A percentile compares a stretch with the other conserved stretches of the same genome.
Conservation (phyloP, 2,888 invertebrate genomes). For the Philereme transversata region DNA sequence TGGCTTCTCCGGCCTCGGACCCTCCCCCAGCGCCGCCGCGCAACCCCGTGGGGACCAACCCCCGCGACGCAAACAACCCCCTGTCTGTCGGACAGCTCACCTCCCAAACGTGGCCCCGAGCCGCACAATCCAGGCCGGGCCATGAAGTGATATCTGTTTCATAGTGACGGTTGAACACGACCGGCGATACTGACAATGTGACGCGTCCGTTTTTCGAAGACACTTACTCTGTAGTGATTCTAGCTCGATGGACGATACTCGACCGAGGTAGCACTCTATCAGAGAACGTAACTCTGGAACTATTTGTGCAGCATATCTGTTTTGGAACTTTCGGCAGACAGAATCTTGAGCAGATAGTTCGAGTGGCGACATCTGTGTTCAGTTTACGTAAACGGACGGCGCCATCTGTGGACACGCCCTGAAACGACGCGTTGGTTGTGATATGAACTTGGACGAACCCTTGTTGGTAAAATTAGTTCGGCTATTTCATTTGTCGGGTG, state of each 20-base stretch:
- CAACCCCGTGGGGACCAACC: constrained; percentile 95
- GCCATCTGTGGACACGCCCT: constrained; percentile 57
- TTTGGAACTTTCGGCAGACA: constrained; percentile 33
- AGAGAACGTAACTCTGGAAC: constrained; percentile 38
- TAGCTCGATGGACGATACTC: constrained; percentile 46
- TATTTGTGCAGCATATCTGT: constrained; percentile 43
- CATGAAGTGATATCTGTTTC: constrained; percentile 81
- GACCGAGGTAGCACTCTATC: constrained; percentile 43
- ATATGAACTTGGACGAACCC: constrained; percentile 55
- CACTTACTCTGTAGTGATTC: constrained; percentile 44
- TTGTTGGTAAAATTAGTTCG: constrained; percentile 49
- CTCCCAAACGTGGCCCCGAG: constrained; percentile 85
- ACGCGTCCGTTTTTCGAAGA: constrained; percentile 32
- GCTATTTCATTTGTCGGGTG: constrained; percentile 55
- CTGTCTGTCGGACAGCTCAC: constrained; percentile 95
- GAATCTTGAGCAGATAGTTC: constrained; percentile 43
- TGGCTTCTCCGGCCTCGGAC: constrained; percentile 91
- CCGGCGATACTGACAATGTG: constrained; percentile 34
- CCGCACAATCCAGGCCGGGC: constrained; percentile 63
- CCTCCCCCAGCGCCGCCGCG: constrained; percentile 83
- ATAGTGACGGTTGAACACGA: constrained; percentile 60
- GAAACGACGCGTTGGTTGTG: constrained; percentile 70
- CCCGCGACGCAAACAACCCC: constrained; percentile 96
- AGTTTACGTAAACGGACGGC: constrained; percentile 41
- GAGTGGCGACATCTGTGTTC: constrained; percentile 50